These are phyloP conservation scores for Catharus minimus DNA, from an alignment of 2,113 vertebrate genomes.

Conservation along the genomic window DNA sequence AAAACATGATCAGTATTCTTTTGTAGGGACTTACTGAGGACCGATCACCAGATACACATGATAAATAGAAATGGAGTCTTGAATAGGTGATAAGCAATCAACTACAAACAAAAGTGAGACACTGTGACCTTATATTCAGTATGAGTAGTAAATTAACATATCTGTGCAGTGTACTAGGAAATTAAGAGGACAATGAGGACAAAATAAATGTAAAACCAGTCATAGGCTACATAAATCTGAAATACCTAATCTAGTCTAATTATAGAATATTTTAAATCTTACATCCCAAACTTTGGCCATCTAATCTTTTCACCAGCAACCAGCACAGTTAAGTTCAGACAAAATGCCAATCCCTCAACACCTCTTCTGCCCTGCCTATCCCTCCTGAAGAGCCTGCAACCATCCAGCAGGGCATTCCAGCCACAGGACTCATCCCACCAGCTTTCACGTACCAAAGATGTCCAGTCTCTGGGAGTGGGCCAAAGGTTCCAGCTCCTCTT, in stretches of 20 bases:
- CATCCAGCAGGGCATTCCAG: neutral
- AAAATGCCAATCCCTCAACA: neutral
- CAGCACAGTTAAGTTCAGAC: neutral
- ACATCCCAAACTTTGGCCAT: neutral
- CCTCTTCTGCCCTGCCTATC: neutral
- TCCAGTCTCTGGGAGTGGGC: neutral
- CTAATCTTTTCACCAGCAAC: constrained; percentile 42
- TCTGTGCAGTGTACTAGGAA: constrained; percentile 63
- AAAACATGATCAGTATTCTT: constrained; percentile 67
- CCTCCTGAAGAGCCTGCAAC: neutral
- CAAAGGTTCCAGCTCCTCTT: neutral
- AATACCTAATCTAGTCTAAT: constrained; percentile 65
- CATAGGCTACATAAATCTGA: constrained; percentile 39
- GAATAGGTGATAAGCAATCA: constrained; percentile 76
- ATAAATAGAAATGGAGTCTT: constrained; percentile 68
- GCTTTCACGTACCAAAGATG: neutral
- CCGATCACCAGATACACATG: constrained; percentile 46
- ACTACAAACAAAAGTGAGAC: constrained; percentile 67
- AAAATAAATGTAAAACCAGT: constrained; percentile 62
- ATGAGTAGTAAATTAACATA: constrained; percentile 68
- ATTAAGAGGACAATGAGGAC: constrained; percentile 69
- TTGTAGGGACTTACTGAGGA: constrained; percentile 39
- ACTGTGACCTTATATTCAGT: constrained; percentile 69
- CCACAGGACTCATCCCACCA: neutral
- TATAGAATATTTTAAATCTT: constrained; percentile 50